phyloP scores from a whole-genome alignment of 2,888 invertebrate species.

The Fabriciana adippe region DNA sequence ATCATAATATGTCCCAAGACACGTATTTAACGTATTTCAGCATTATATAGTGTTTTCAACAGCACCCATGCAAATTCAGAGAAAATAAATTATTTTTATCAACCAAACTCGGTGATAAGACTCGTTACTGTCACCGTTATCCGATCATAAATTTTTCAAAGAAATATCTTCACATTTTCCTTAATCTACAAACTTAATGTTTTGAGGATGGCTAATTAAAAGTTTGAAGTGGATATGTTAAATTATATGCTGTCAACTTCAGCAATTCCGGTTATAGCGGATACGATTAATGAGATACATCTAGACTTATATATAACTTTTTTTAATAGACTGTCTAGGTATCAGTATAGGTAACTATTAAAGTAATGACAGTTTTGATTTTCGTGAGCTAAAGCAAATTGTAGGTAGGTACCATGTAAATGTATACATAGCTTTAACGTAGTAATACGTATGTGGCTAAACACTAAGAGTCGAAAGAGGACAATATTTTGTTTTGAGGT shows the following conservation, averaged over 20 bases:
- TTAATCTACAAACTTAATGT: slow-evolving; percentile 24
- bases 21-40: neutral
- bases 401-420: too few species aligned
- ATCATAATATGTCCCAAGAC: too few species aligned
- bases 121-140: slow-evolving; percentile 22
- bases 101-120: slow-evolving; percentile 15
- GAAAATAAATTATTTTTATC: slow-evolving; percentile 27
- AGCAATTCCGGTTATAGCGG: neutral
- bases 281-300: slow-evolving; percentile 11
- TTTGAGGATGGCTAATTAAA: slow-evolving; percentile 30
- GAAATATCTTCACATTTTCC: slow-evolving; percentile 26
- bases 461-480: too few species aligned
- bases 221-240: slow-evolving; percentile 26
- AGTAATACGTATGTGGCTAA: too few species aligned
- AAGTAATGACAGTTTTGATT: too few species aligned
- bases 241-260: slow-evolving; percentile 24
- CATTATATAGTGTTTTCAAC: neutral
- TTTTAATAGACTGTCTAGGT: too few species aligned
- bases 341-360: too few species aligned
- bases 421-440: too few species aligned
- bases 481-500: too few species aligned
- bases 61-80: slow-evolving; percentile 3
- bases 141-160: slow-evolving; percentile 21
- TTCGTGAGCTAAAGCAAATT: too few species aligned
- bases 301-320: neutral